Evolutionary conservation across 2,113 vertebrate species (phyloP), one percentile per base, ranked within the genome.

Genomic region (Dromaius novaehollandiae): DNA sequence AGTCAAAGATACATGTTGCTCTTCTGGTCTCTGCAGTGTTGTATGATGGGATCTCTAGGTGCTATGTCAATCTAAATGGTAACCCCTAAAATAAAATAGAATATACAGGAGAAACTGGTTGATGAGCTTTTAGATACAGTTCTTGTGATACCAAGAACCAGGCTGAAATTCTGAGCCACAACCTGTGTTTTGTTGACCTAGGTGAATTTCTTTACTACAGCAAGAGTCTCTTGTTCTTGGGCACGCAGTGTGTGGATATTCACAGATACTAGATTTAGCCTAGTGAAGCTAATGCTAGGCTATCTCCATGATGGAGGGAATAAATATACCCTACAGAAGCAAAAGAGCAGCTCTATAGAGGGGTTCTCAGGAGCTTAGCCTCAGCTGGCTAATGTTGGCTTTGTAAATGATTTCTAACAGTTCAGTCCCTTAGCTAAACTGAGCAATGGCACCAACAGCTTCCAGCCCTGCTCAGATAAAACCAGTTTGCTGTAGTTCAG

Each of bases 71-170:
- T 24, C 30, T 86, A 19, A 61, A 42, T 24, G 48, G 50, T 7
- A 70, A 60, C 11, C 25, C 13, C 40, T 51, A 36, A 36, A 28
- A 34, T 82, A 24, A 66, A 70, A 16, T 18, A 51, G 40, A 76
- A 65, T 4, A 4, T 60, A 0, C 4, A 34, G 58, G 64, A 92
- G 48, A 60, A 92, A 38, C 15, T 40, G 13, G 0, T 1, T 56
- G 76, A 14, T 63, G 85, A 93, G 26, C 13, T 9, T 86, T 38
- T n/a, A 34, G 3, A 4, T 42, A 3, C 50, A 55, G 17, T 25
- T 26, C 38, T 12, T 55, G 70, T 8, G 30, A 69, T 69, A 44
- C 20, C 19, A 69, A 69, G 28, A 44, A 51, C 50, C 4, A 9
- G 8, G 11, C n/a, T 51, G 24, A 53, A 36, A 53, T 36, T 74